phyloP scores from a whole-genome alignment of 1,140 invertebrate genomes.

The Drosophila pseudoananassae region DNA sequence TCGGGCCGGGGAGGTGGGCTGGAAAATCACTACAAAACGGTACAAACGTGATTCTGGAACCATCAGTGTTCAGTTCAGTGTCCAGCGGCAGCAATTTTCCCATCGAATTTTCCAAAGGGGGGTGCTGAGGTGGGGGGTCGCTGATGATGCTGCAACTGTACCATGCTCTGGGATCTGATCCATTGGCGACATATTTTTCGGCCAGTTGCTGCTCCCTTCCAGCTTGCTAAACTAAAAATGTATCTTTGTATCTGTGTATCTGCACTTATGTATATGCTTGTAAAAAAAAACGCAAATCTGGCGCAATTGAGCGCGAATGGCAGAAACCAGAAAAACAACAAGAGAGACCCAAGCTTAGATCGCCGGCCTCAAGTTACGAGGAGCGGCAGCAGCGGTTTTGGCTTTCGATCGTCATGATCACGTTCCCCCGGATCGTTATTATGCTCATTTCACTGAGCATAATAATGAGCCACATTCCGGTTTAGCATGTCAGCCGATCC shows the following conservation, averaged over 20 bases:
- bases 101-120: conserved; percentile 53
- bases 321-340: conserved; percentile 78
- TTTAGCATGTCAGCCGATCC: conserved; percentile 69
- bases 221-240: conserved; percentile 35
- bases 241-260: no score
- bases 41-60: conserved; percentile 76
- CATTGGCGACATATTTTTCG: conserved; percentile 45
- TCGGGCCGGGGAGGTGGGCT: conserved; percentile 8
- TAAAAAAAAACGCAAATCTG: conserved; percentile 74
- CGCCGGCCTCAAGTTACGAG: conserved; percentile 75
- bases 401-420: conserved; percentile 25
- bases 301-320: conserved; percentile 78
- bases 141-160: conserved; percentile 69
- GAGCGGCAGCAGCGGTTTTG: conserved; percentile 40
- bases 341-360: conserved; percentile 49
- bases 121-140: conserved; percentile 16
- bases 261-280: background rate
- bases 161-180: conserved; percentile 38
- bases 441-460: conserved; percentile 77
- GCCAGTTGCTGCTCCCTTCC: conserved; percentile 1
- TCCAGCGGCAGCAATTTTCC: conserved; percentile 25
- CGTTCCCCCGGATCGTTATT: conserved; percentile 14
- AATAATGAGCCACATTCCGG: conserved; percentile 82
- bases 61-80: background rate
- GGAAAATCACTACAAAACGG: conserved; percentile 80